Evolutionary conservation across 2,113 vertebrate species (phyloP), one percentile per base, ranked within the genome.

Genomic region (Alosa alosa): DNA sequence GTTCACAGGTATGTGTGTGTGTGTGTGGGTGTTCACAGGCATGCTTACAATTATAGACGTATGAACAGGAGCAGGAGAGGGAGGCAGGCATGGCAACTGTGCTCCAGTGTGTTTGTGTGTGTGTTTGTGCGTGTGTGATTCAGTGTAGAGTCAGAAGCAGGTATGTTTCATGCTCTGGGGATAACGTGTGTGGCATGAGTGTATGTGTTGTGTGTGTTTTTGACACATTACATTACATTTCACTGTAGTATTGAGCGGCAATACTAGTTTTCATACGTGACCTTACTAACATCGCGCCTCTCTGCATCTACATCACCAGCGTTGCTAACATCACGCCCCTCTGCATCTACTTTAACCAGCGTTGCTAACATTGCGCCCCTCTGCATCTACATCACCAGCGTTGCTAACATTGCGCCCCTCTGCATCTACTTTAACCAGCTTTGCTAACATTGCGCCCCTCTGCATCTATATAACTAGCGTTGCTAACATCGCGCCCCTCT

Each of bases 41-140:
- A 86, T 49, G 39, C 81, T 47, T 52, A 44, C 45, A 22, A 45
- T 82, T 25, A 20, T 86, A 78, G 90, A 90, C 55, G 20, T 88
- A 93, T 88, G 90, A 91, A 89, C 85, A 86, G 82, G 85, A 86
- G 0, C 88, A 87, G 84, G 85, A 88, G 89, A 64, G 84, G 84
- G n/a, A n/a, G n/a, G n/a, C n/a, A n/a, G n/a, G n/a, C n/a, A 41
- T 41, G 89, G 92, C 92, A 93, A 3, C 86, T 92, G 93, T 84
- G 88, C 78, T 25, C 11, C 50, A 52, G 57, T 22, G n/a, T 68
- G 60, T 57, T n/a, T 68, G 60, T 31, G 9, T 39, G 13, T 75
- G 31, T 17, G 8, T 75, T 13, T 75, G 72, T 75, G 72, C 15
- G 25, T 39, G 1, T 36, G n/a, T n/a, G n/a, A n/a, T n/a, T n/a